A percentile compares a stretch with the other conserved stretches of the same genome.
These are phyloP conservation scores for Coremacera marginata DNA, from an alignment of 2,888 invertebrate species.

Conservation along the genomic window DNA sequence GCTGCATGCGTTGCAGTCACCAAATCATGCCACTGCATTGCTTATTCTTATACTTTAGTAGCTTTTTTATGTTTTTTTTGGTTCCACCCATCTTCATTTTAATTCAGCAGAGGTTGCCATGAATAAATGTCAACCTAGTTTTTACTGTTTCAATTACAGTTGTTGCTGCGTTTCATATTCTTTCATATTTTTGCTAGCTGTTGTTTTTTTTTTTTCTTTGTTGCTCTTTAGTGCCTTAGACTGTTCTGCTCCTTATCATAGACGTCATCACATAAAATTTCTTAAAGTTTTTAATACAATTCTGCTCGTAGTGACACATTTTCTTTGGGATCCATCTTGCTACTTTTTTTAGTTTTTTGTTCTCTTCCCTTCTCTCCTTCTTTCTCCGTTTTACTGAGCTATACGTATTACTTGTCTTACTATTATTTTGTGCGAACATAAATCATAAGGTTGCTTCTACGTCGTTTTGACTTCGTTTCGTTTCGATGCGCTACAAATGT, in stretches of 20 bases:
- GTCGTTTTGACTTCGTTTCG: conserved; percentile 16
- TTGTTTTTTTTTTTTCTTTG: no score
- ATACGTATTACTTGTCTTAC: background rate
- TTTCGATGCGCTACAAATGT: background rate
- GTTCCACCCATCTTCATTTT: background rate
- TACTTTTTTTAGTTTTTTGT: background rate
- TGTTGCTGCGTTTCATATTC: conserved; percentile 4
- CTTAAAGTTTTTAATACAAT: background rate
- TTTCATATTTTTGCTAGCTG: background rate
- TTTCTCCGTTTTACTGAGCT: background rate
- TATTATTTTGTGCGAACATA: conserved; percentile 34
- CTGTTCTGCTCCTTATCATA: no score
- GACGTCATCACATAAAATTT: background rate
- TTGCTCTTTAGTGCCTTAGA: no score
- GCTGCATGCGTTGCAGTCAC: no score
- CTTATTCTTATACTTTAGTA: no score
- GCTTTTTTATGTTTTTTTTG: no score
- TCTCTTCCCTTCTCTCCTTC: no score
- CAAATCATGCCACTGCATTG: no score
- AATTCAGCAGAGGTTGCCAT: conserved; percentile 25
- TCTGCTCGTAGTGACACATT: no score
- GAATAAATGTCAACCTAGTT: conserved; percentile 36
- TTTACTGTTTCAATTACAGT: conserved; percentile 35
- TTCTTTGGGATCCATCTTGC: background rate
- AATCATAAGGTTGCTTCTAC: conserved; percentile 28